Conservation (phyloP, 2,888 invertebrate species). For the Metallyticus violacea region DNA sequence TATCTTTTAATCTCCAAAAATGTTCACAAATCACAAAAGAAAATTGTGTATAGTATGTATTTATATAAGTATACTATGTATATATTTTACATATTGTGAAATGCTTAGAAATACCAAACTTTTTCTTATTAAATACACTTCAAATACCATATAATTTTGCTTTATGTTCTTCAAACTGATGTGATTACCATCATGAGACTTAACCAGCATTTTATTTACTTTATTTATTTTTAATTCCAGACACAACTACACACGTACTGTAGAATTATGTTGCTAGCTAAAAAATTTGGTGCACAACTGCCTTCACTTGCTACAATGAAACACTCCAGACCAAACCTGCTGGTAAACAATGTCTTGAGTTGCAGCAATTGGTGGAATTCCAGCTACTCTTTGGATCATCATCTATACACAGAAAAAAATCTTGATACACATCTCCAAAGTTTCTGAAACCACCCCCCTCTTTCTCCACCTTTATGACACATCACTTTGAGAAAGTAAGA, state of each 20-base stretch:
- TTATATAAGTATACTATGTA: conserved; percentile 26
- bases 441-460: conserved; percentile 18
- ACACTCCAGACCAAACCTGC: conserved; percentile 22
- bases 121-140: conserved; percentile 21
- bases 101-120: conserved; percentile 31
- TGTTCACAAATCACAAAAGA: conserved; percentile 22
- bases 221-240: background rate
- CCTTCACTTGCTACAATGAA: conserved; percentile 11
- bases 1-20: conserved; percentile 12
- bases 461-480: conserved; percentile 4
- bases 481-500: conserved; percentile 24
- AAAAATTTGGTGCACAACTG: conserved; percentile 12
- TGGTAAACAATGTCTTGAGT: conserved; percentile 4
- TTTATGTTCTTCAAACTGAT: conserved; percentile 7
- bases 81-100: conserved; percentile 25
- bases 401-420: conserved; percentile 16
- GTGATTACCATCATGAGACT: conserved; percentile 10
- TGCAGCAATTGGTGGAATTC: conserved; percentile 14
- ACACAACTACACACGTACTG: conserved; percentile 21
- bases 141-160: conserved; percentile 10
- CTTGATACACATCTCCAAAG: conserved; percentile 22
- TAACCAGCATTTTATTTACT: background rate
- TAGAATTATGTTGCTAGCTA: conserved; percentile 12
- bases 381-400: conserved; percentile 25
- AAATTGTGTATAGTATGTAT: conserved; percentile 25